phyloP scores from a whole-genome alignment of 2,888 invertebrate genomes.

The Zygaena filipendulae region DNA sequence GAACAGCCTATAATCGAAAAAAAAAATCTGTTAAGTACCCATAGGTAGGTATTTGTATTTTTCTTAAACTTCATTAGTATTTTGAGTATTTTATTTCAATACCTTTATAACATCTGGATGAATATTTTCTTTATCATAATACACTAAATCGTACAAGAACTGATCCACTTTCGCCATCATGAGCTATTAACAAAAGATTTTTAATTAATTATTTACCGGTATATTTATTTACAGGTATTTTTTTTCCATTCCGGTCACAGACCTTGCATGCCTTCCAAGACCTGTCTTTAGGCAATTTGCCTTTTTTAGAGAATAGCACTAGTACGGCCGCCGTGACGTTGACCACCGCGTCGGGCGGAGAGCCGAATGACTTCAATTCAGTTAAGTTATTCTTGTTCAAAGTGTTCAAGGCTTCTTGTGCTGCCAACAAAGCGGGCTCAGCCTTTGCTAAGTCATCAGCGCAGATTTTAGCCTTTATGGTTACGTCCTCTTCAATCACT shows the following conservation, averaged over 20 bases:
- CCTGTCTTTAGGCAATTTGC: conserved; percentile 90
- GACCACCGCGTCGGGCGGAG: conserved; percentile 90
- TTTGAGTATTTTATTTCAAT: too few species aligned
- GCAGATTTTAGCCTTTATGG: conserved; percentile 85
- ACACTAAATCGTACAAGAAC: conserved; percentile 83
- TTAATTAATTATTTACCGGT: neutral
- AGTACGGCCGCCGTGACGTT: conserved; percentile 89
- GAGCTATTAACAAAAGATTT: conserved; percentile 33
- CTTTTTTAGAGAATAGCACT: conserved; percentile 83
- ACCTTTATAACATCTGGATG: conserved; percentile 89
- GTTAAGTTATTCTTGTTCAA: conserved; percentile 94
- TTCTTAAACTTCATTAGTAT: too few species aligned
- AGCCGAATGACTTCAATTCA: conserved; percentile 93
- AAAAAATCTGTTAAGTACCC: neutral
- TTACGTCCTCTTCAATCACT: conserved; percentile 88
- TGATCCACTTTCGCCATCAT: conserved; percentile 93
- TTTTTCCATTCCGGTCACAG: too few species aligned
- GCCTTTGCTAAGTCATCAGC: conserved; percentile 91
- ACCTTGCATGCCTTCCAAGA: conserved; percentile 93
- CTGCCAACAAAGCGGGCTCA: conserved; percentile 90
- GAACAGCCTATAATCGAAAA: conserved; percentile 39
- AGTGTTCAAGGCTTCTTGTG: conserved; percentile 91
- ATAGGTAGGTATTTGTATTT: too few species aligned
- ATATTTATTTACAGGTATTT: too few species aligned
- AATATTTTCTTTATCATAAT: conserved; percentile 95